Evolutionary conservation across 2,888 invertebrate species (phyloP), one percentile per base, ranked within the genome.

Genomic region (Erebia palarica): DNA sequence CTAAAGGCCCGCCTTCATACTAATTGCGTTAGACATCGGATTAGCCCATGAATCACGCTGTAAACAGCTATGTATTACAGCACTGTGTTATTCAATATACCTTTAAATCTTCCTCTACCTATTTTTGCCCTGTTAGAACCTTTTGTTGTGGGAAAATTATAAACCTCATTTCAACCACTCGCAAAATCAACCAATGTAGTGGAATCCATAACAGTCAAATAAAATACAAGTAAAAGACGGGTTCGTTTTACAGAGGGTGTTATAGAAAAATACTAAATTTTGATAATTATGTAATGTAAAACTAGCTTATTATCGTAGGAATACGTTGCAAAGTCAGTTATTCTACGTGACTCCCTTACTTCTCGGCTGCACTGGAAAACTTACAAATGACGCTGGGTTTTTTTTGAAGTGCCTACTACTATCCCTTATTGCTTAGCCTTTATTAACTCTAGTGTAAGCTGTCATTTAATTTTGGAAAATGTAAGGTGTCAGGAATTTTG

Each of bases 11-110:
- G 85, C 85, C 86, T 87, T 77, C 79, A 72, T 82, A 82, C 83
- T 86, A 84, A 86, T 82, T 82, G 79, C 81, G 80, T 83, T 75
- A 82, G 78, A 81, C 79, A 81, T 72, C 77, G 83, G 87, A 89
- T 90, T 88, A 89, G 78, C 27, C 63, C 51, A 65, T 14, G 82
- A 87, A 90, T 87, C 89, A 81, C 81, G 81, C 87, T 89, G 49
- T 21, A 63, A 63, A 63, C n/a, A n/a, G n/a, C 63, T 1, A 63
- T 14, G 18, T 49, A 60, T 49, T 63, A 49, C 51, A 68, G 18
- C 51, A 47, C 67, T 18, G 58, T n/a, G 58, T 58, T 44, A 57
- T 70, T 70, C 60, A 67, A 67, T 59, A 49, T 5, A 67, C 44
- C 16, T 16, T 49, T 44, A 1, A 8, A 44, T 44, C 44, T 44